Evolutionary conservation across 2,888 invertebrate genomes (phyloP).

Genomic region (Cremastinae sp.): DNA sequence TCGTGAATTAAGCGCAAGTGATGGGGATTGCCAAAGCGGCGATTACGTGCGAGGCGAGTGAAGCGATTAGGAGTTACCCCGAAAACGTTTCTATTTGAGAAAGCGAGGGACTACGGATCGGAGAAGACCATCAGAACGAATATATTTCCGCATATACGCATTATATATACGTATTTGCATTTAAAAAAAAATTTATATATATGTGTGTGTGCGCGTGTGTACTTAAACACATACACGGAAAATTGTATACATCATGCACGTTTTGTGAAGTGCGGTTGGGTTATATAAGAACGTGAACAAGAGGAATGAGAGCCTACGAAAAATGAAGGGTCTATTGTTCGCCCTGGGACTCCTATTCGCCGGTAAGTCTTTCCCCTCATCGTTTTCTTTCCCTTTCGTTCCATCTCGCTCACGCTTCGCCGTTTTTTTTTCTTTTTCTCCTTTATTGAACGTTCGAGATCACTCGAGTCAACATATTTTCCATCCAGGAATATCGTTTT

Average conservation of each 20-base stretch:
- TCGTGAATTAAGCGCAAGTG: not conserved
- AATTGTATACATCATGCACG: not conserved
- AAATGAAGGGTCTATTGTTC: constrained; percentile 77
- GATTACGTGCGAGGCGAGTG: constrained; percentile 9
- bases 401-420: not conserved
- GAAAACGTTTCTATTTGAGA: constrained; percentile 39
- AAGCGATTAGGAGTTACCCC: constrained; percentile 25
- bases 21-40: constrained; percentile 37
- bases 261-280: constrained; percentile 41
- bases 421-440: constrained; percentile 1
- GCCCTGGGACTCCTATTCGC: constrained; percentile 77
- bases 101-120: constrained; percentile 23
- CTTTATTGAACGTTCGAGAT: constrained; percentile 3
- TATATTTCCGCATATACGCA: not conserved
- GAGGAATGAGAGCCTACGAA: constrained; percentile 64
- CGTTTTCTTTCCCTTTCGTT: constrained; percentile 4
- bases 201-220: constrained; percentile 7
- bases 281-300: constrained; percentile 43
- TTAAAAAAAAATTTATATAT: constrained; percentile 5
- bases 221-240: not conserved
- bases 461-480: constrained; percentile 13
- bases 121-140: constrained; percentile 21
- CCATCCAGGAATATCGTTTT: not conserved
- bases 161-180: not conserved
- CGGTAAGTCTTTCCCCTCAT: constrained; percentile 71